Evolutionary conservation across 2,888 invertebrate genomes (phyloP).

Genomic region (Tortrix viridana): DNA sequence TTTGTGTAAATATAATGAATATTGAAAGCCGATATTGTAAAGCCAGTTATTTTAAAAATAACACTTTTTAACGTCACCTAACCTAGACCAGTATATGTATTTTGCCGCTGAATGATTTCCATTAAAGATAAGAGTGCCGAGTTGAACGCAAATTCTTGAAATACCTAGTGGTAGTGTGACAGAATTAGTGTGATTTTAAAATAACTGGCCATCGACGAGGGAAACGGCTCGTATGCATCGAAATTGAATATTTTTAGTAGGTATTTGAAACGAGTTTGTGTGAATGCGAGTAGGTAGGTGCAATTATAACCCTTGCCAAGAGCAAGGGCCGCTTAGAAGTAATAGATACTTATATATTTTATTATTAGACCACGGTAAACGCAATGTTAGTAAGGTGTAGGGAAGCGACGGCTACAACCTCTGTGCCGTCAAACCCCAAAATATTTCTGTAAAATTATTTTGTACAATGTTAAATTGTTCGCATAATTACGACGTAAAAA

Average conservation of each 20-base stretch:
- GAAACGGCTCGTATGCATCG: slow-evolving; percentile 26
- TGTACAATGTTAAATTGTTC: slow-evolving; percentile 73
- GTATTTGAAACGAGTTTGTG: not conserved
- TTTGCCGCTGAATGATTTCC: not conserved
- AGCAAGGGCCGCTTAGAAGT: slow-evolving; percentile 50
- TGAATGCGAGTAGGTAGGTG: slow-evolving; percentile 30
- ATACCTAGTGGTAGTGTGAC: slow-evolving; percentile 5
- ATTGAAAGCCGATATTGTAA: not conserved
- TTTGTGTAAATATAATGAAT: slow-evolving; percentile 22
- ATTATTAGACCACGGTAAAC: slow-evolving; percentile 63
- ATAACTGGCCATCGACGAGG: slow-evolving; percentile 20
- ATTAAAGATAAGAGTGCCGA: not conserved
- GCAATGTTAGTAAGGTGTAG: slow-evolving; percentile 59
- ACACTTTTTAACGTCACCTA: too few species aligned
- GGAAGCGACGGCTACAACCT: slow-evolving; percentile 49
- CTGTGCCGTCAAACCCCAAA: slow-evolving; percentile 47
- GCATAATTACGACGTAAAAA: slow-evolving; percentile 65
- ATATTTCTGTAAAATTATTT: slow-evolving; percentile 72
- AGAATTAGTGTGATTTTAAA: slow-evolving; percentile 24
- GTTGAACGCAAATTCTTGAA: slow-evolving; percentile 7
- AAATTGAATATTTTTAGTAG: slow-evolving; percentile 29
- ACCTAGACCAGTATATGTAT: not conserved
- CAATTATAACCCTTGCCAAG: slow-evolving; percentile 31
- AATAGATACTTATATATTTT: slow-evolving; percentile 70
- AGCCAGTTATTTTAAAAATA: slow-evolving; percentile 16